Evolutionary conservation across 2,113 vertebrate species (phyloP).

Genomic region (Lontra canadensis): DNA sequence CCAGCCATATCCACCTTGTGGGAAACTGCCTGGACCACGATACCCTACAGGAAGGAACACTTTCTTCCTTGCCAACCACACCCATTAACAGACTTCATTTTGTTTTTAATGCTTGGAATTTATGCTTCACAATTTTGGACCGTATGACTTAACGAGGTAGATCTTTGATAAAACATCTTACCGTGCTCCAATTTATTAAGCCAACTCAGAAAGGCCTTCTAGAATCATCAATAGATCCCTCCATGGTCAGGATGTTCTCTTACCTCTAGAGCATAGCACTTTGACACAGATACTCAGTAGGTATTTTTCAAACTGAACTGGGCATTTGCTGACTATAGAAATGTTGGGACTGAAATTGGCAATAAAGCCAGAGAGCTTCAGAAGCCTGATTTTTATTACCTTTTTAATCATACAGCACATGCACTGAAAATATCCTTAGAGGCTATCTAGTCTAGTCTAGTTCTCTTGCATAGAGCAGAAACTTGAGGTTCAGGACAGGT

Average conservation of each 20-base stretch:
- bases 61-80: background rate
- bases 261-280: background rate
- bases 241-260: background rate
- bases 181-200: background rate
- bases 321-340: background rate
- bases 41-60: background rate
- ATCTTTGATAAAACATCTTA: background rate
- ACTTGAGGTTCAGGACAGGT: background rate
- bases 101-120: background rate
- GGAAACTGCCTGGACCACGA: background rate
- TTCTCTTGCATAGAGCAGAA: background rate
- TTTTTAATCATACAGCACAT: background rate
- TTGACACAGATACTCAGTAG: background rate
- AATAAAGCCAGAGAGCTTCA: background rate
- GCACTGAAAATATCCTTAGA: background rate
- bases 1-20: background rate
- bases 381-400: background rate
- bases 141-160: background rate
- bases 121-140: background rate
- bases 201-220: background rate
- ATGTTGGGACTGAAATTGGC: background rate
- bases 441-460: background rate
- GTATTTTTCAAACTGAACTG: background rate
- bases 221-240: background rate
- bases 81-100: background rate